Base-by-base conservation (phyloP, 2,888 invertebrate species). In the Bombylius discolor region DNA sequence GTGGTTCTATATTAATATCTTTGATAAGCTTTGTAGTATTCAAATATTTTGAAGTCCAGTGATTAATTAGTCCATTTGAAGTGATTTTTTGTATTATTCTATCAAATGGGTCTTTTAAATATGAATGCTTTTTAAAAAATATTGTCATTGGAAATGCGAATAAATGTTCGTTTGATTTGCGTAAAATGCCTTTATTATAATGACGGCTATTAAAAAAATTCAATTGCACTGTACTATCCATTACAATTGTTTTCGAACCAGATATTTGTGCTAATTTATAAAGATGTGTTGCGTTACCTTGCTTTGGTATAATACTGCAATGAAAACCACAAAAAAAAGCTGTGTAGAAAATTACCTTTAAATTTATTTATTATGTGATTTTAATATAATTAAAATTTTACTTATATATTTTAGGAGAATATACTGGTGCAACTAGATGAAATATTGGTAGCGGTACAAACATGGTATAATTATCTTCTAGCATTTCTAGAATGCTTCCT, bases 111-210 rank as follows among this genome's bases (percentile, higher is more conserved):
- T 42, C 13, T 12, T 39, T 48, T 1, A 59, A 42, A 51, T 51
- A 59, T 5, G 59, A 59, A 45, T 59, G 55, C 39, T 55, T 57
- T 36, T 53, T 47, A 44, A 51, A 51, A 14, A 47, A 59, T 11
- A 59, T 51, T 13, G 49, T 36, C 13, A 53, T 47, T 47, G 57
- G 57, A 49, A 57, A 48, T 7, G 42, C n/a, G 34, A 47, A 51
- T 5, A 59, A 11, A 13, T 49, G 48, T 14, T 59, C 48, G 5
- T 11, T 11, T 3, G 53, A 31, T 13, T 44, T 42, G 12, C 42
- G n/a, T 46, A 57, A 36, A 33, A 46, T 13, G 4, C 50, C 46
- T 33, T 34, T 49, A 11, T 31, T 33, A 5, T 31, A 49, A 33
- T 56, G 48, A 4, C 44, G 42, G 12, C 52, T 52, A 31, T 56